These are phyloP conservation scores for Furcula furcula DNA, from an alignment of 2,888 invertebrate species.

Conservation along the genomic window DNA sequence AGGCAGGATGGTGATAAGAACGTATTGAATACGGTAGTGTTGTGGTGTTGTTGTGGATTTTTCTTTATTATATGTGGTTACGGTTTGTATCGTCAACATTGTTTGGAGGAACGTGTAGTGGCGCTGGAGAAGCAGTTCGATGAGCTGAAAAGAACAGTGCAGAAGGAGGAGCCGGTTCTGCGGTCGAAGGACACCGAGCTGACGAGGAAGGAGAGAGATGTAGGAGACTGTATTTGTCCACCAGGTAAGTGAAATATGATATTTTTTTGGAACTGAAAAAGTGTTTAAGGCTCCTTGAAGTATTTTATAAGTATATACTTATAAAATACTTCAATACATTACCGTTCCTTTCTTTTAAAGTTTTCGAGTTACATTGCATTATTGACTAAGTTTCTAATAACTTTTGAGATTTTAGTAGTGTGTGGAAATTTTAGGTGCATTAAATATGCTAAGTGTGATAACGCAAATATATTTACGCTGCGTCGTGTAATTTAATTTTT, in stretches of 20 bases:
- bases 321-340: too few species aligned
- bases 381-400: too few species aligned
- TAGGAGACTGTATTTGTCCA: conserved; percentile 68
- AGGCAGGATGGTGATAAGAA: conserved; percentile 48
- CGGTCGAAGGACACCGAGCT: conserved; percentile 37
- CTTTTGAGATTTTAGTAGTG: too few species aligned
- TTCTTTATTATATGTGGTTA: conserved; percentile 61
- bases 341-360: too few species aligned
- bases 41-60: conserved; percentile 69
- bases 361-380: too few species aligned
- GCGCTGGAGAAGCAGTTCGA: conserved; percentile 55
- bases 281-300: too few species aligned
- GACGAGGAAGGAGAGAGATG: conserved; percentile 59
- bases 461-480: too few species aligned
- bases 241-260: conserved; percentile 64
- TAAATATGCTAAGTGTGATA: too few species aligned
- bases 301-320: too few species aligned
- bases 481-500: too few species aligned
- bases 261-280: too few species aligned
- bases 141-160: conserved; percentile 30
- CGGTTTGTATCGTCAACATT: conserved; percentile 63
- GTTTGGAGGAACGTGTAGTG: conserved; percentile 60
- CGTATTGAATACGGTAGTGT: conserved; percentile 62
- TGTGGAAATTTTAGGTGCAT: too few species aligned
- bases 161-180: conserved; percentile 24